phyloP scores from a whole-genome alignment of 2,888 invertebrate genomes.

The Plagodis dolabraria region DNA sequence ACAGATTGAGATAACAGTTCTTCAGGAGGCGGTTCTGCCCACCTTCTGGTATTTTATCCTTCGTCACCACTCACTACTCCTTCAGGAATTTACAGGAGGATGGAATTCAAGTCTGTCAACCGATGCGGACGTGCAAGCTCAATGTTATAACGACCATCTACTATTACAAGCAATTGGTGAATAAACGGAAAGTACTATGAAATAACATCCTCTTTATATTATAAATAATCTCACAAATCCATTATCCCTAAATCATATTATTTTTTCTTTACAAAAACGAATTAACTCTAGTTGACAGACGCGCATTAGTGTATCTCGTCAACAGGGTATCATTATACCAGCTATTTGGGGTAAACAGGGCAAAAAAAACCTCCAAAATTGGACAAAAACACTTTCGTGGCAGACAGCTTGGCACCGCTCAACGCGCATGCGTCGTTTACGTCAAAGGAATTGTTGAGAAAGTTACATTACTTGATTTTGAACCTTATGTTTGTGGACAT shows the following conservation, averaged over 20 bases:
- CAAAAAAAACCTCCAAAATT: slow-evolving; percentile 49
- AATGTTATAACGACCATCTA: too few species aligned
- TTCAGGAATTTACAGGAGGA: too few species aligned
- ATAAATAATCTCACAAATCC: slow-evolving; percentile 1
- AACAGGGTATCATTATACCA: slow-evolving; percentile 57
- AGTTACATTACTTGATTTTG: slow-evolving; percentile 32
- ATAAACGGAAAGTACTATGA: too few species aligned
- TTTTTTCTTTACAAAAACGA: slow-evolving; percentile 25
- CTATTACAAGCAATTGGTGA: too few species aligned
- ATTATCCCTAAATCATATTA: slow-evolving; percentile 11
- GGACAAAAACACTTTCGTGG: slow-evolving; percentile 48
- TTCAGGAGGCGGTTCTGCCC: too few species aligned
- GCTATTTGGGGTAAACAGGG: slow-evolving; percentile 50
- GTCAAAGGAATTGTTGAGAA: slow-evolving; percentile 36
- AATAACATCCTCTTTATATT: background rate
- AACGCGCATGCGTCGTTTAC: slow-evolving; percentile 56
- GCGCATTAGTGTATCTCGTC: slow-evolving; percentile 44
- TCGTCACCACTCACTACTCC: too few species aligned
- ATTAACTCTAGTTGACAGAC: slow-evolving; percentile 42
- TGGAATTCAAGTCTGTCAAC: too few species aligned
- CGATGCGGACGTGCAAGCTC: too few species aligned
- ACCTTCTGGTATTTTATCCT: too few species aligned
- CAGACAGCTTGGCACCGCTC: slow-evolving; percentile 81
- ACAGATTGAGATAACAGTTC: too few species aligned
- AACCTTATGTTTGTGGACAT: slow-evolving; percentile 27